Evolutionary conservation across 2,888 invertebrate species (phyloP).

Genomic region (Metopia argyrocephala): DNA sequence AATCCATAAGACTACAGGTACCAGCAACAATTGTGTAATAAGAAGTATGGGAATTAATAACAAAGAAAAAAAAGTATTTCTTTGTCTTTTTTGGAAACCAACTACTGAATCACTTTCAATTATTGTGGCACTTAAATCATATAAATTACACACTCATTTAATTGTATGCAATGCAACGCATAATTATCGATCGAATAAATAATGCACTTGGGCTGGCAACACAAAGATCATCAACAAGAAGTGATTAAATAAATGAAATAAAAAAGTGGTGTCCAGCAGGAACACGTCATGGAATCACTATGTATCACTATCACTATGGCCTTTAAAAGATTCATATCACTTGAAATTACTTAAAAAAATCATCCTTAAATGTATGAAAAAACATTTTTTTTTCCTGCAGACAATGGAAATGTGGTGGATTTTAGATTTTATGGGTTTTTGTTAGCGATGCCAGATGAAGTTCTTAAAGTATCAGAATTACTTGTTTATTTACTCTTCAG

Average conservation of each 20-base stretch:
- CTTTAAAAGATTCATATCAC: conserved; percentile 45
- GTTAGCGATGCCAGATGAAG: too few species aligned
- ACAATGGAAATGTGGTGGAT: conserved; percentile 42
- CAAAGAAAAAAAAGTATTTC: not conserved
- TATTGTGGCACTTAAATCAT: conserved; percentile 31
- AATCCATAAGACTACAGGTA: conserved; percentile 30
- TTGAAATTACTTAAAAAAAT: conserved; percentile 18
- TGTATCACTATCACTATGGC: conserved; percentile 62
- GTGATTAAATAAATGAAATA: conserved; percentile 2
- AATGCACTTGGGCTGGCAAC: not conserved
- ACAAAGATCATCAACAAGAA: not conserved
- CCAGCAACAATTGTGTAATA: not conserved
- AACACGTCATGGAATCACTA: conserved; percentile 66
- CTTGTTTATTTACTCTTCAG: too few species aligned
- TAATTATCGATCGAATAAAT: conserved; percentile 38
- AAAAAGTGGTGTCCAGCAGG: not conserved
- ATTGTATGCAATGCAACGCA: conserved; percentile 66
- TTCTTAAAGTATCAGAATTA: too few species aligned
- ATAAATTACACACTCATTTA: conserved; percentile 62
- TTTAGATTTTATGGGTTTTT: too few species aligned
- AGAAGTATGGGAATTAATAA: not conserved
- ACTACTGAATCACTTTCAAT: conserved; percentile 14
- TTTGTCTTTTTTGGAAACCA: not conserved
- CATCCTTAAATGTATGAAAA: not conserved
- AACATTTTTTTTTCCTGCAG: too few species aligned